phyloP scores from a whole-genome alignment of 2,888 invertebrate genomes.

The Patella pellucida region DNA sequence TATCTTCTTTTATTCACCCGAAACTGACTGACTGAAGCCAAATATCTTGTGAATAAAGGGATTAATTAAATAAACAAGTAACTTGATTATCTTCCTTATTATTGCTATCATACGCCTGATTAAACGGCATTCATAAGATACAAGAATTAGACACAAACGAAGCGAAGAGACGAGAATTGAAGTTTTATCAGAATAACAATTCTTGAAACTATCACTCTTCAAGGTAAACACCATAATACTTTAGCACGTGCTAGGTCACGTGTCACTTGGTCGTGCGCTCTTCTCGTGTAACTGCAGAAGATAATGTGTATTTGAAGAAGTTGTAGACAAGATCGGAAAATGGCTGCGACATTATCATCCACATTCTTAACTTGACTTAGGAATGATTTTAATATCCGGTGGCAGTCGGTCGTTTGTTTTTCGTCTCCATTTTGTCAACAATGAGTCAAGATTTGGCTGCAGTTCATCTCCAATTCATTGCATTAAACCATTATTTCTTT shows the following conservation, averaged over 20 bases:
- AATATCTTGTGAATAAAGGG: no score
- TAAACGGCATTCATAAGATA: slow-evolving; percentile 2
- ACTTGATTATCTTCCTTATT: not conserved
- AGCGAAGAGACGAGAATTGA: not conserved
- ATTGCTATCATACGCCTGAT: not conserved
- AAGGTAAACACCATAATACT: not conserved
- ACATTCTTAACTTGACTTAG: slow-evolving; percentile 7
- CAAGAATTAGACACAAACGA: not conserved
- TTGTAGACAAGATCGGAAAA: slow-evolving; percentile 1
- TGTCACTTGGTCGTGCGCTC: not conserved
- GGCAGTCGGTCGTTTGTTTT: slow-evolving; percentile 5
- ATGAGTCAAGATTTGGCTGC: slow-evolving; percentile 1
- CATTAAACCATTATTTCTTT: not conserved
- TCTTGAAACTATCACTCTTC: not conserved
- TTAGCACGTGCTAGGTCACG: slow-evolving; percentile 5
- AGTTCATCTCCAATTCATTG: no score
- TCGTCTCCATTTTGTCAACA: not conserved
- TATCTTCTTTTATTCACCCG: no score
- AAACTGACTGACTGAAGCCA: no score
- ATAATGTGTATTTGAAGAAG: not conserved
- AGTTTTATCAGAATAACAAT: slow-evolving; percentile 3
- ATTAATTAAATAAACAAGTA: no score
- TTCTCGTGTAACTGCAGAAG: not conserved
- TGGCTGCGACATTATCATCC: not conserved
- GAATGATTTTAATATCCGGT: slow-evolving; percentile 9